Evolutionary conservation across 2,113 vertebrate species (phyloP).

Genomic region (Apeltes quadracus): DNA sequence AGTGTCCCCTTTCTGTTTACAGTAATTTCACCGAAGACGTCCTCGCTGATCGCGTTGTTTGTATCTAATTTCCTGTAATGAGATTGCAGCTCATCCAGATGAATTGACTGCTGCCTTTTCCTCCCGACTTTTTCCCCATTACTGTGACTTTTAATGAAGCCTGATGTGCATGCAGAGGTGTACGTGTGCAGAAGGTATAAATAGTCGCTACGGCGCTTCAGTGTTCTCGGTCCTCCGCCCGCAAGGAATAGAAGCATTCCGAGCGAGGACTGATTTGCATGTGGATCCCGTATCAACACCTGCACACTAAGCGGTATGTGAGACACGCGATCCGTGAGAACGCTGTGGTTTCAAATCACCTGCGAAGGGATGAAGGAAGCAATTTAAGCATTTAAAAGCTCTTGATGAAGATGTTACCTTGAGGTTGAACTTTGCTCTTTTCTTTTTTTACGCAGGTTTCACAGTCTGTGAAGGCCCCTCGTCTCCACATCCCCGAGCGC

Average conservation of each 20-base stretch:
- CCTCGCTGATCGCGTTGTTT: background rate
- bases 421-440: conserved; percentile 14
- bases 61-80: conserved; percentile 20
- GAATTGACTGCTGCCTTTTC: conserved; percentile 5
- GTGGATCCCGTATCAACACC: background rate
- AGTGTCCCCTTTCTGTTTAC: conserved; percentile 23
- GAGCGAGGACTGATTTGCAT: background rate
- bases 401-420: conserved; percentile 15
- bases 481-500: background rate
- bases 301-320: conserved; percentile 6
- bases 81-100: conserved; percentile 14
- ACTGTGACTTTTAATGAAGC: conserved; percentile 21
- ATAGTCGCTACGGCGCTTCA: background rate
- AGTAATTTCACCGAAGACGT: conserved; percentile 12
- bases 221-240: background rate
- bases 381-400: conserved; percentile 3
- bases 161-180: background rate
- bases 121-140: background rate
- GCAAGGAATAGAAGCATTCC: background rate
- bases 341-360: conserved; percentile 26
- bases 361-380: conserved; percentile 10
- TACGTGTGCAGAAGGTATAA: conserved; percentile 3
- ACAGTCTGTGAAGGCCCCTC: conserved; percentile 17
- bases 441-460: conserved; percentile 19
- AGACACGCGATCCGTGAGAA: conserved; percentile 16